Evolutionary conservation across 2,888 invertebrate genomes (phyloP), one percentile per base, ranked within the genome.

Genomic region (Acrobasis repandana): DNA sequence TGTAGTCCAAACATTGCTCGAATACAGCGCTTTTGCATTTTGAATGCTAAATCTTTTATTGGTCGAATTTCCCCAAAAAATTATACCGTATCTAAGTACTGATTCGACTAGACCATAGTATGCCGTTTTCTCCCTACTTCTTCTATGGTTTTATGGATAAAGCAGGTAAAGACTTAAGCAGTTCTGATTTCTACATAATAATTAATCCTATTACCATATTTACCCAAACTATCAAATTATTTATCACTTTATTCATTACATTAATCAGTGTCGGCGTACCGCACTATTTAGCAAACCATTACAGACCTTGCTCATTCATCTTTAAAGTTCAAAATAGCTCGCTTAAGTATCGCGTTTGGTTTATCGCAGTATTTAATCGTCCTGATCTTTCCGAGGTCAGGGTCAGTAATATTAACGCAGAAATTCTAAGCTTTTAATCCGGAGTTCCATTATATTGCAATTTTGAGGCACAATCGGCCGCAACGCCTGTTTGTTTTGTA

Each of bases 351-450:
- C 16, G 49, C 49, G 49, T 58, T 58, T 49, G 36, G 16, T 36
- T 58, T 49, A 58, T 58, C 58, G 49, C 58, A 49, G 20, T 49
- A 49, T 15, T 28, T 58, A 58, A 58, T 58, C 58, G 18, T 36
- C 20, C 33, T 34, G 58, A 50, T 58, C 49, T 49, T 36, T 33
- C 20, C 11, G 51, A 58, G 50, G 58, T 58, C 58, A 58, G 58
- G 58, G 50, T 58, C 15, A 34, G 14, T 14, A 36, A 34, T 58
- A 58, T 58, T 10, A n/a, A 58, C 34, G 14, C 49, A 34, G 9
- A 48, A 49, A 34, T 58, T 48, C 48, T 48, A 48, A 58, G 57
- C 57, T 58, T 36, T 34, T 58, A 58, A 58, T 50, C 49, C 49
- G 9, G 9, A 18, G 34, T 34, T 49, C 49, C 58, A 58, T 49